Conservation (phyloP, 2,888 invertebrate genomes). For the Troides helena region DNA sequence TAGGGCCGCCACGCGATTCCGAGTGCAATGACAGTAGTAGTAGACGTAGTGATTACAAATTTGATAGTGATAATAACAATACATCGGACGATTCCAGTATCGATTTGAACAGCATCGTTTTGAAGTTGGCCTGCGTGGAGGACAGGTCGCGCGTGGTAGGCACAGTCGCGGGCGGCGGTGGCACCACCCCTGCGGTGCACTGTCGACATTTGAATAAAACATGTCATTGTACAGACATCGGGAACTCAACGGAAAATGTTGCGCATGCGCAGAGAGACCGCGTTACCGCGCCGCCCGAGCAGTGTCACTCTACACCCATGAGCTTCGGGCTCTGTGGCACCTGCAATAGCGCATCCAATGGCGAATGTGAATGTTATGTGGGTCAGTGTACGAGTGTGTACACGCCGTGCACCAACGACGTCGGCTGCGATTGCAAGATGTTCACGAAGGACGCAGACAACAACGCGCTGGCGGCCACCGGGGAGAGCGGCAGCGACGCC, state of each 20-base stretch:
- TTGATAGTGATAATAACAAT: background rate
- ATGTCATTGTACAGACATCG: background rate
- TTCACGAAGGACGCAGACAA: background rate
- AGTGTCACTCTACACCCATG: background rate
- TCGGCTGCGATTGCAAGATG: background rate
- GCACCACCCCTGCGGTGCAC: background rate
- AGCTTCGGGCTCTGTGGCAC: background rate
- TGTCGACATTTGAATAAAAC: background rate
- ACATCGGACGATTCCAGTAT: background rate
- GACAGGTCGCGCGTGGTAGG: background rate
- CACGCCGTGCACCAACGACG: background rate
- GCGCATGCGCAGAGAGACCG: background rate
- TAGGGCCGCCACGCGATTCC: background rate
- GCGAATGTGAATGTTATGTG: background rate
- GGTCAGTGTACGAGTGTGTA: background rate
- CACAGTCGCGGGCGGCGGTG: background rate
- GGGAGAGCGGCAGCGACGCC: background rate
- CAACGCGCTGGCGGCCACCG: background rate
- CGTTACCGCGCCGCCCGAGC: background rate
- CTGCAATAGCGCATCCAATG: background rate
- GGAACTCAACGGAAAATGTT: background rate
- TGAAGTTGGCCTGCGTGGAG: background rate
- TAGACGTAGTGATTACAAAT: background rate
- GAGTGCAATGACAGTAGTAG: background rate
- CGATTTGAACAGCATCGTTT: slow-evolving; percentile 8